Percentiles rank a stretch among this genome's conserved stretches.
phyloP scores from a whole-genome alignment of 2,888 invertebrate genomes.

The Willowsia nigromaculata region DNA sequence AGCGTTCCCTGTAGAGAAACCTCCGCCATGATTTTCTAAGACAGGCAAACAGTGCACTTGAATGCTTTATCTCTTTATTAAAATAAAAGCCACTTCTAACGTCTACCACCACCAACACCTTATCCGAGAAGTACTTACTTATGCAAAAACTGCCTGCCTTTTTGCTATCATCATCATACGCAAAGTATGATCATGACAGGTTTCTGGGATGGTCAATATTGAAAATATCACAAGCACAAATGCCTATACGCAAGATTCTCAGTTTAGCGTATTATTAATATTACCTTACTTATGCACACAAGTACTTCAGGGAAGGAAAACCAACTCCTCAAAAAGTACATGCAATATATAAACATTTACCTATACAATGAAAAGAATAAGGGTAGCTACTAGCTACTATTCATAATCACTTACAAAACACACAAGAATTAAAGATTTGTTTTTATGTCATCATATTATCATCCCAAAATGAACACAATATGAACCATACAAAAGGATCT shows the following conservation, averaged over 20 bases:
- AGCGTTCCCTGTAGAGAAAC: background rate
- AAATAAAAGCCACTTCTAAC: constrained; percentile 52
- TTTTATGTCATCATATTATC: constrained; percentile 20
- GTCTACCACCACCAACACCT: constrained; percentile 48
- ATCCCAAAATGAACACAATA: background rate
- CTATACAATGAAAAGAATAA: too few species aligned
- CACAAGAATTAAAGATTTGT: constrained; percentile 1
- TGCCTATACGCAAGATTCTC: too few species aligned
- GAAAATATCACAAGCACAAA: too few species aligned
- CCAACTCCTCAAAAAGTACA: too few species aligned
- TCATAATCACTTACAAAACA: background rate
- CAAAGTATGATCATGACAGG: too few species aligned
- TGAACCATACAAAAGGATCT: background rate
- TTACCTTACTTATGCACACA: too few species aligned
- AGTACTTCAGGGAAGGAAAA: too few species aligned
- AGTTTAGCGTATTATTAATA: too few species aligned
- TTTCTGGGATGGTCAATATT: too few species aligned
- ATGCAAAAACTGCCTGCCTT: background rate
- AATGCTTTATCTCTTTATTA: constrained; percentile 41
- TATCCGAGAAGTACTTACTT: constrained; percentile 24
- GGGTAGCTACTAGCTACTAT: background rate
- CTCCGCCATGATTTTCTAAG: constrained; percentile 5
- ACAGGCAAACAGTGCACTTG: constrained; percentile 22
- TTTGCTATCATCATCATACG: background rate
- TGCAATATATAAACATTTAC: too few species aligned